phyloP scores from a whole-genome alignment of 1,140 invertebrate species.

The Leptopilina boulardi region DNA sequence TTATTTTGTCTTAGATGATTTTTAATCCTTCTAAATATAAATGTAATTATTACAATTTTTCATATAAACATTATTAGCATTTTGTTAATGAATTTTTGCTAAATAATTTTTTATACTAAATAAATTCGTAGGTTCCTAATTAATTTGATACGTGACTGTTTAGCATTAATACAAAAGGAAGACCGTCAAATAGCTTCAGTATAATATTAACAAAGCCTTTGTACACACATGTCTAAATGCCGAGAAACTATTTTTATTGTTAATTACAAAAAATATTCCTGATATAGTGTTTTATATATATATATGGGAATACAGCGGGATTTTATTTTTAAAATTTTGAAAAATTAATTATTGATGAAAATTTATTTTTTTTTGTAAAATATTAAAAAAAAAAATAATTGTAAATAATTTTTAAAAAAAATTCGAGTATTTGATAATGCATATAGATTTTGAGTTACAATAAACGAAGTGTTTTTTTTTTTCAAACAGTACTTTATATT shows the following conservation, averaged over 20 bases:
- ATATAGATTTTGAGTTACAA: too few relatives aligned
- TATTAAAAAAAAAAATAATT: too few relatives aligned
- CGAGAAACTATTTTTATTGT: background rate
- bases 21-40: too few relatives aligned
- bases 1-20: too few relatives aligned
- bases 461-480: too few relatives aligned
- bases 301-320: background rate
- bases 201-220: constrained; percentile 39
- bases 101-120: background rate
- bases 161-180: constrained; percentile 51
- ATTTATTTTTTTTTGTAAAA: too few relatives aligned
- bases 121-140: constrained; percentile 4
- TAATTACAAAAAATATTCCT: constrained; percentile 36
- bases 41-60: too few relatives aligned
- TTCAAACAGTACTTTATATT: background rate
- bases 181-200: constrained; percentile 44
- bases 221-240: constrained; percentile 52
- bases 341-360: background rate
- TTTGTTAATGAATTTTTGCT: too few relatives aligned
- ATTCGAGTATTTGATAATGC: too few relatives aligned
- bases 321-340: constrained; percentile 9
- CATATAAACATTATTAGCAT: too few relatives aligned
- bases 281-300: constrained; percentile 1
- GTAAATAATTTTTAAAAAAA: too few relatives aligned
- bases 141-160: constrained; percentile 17